Evolutionary conservation across 2,888 invertebrate species (phyloP).

Genomic region (Cantharis rustica): DNA sequence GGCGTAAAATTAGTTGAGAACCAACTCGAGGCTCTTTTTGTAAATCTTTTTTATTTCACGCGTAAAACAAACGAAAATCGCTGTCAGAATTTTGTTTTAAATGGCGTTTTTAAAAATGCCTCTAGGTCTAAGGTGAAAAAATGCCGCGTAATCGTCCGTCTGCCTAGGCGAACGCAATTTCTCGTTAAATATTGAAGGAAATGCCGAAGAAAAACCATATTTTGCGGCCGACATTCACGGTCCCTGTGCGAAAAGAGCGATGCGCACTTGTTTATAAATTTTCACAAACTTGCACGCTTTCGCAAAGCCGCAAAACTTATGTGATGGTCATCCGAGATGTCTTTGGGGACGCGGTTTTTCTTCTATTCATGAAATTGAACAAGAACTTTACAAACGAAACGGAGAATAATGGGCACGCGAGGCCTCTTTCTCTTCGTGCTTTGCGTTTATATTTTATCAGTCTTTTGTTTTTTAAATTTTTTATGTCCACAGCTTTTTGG

Average conservation of each 20-base stretch:
- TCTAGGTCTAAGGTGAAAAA: too few relatives aligned
- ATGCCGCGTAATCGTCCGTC: background rate
- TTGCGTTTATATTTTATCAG: constrained; percentile 13
- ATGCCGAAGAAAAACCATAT: constrained; percentile 28
- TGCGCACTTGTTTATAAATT: constrained; percentile 33
- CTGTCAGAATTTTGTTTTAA: too few relatives aligned
- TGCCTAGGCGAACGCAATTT: background rate
- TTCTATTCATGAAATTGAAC: constrained; percentile 23
- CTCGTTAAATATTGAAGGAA: constrained; percentile 29
- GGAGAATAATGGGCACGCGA: background rate
- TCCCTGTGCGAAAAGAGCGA: constrained; percentile 30
- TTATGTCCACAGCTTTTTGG: background rate
- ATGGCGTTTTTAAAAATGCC: too few relatives aligned
- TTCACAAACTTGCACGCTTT: constrained; percentile 18
- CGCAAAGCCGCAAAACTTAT: constrained; percentile 28
- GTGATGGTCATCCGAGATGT: constrained; percentile 27
- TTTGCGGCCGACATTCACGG: constrained; percentile 29
- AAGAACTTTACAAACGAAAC: constrained; percentile 8
- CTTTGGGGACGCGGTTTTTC: constrained; percentile 19
- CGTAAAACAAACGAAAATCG: too few relatives aligned
- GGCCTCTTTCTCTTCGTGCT: constrained; percentile 3
- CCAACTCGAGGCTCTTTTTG: background rate
- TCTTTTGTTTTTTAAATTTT: constrained; percentile 1
- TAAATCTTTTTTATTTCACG: too few relatives aligned
- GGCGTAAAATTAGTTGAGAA: background rate